phyloP scores from a whole-genome alignment of 2,797 vertebrate species.

The Pygocentrus nattereri region DNA sequence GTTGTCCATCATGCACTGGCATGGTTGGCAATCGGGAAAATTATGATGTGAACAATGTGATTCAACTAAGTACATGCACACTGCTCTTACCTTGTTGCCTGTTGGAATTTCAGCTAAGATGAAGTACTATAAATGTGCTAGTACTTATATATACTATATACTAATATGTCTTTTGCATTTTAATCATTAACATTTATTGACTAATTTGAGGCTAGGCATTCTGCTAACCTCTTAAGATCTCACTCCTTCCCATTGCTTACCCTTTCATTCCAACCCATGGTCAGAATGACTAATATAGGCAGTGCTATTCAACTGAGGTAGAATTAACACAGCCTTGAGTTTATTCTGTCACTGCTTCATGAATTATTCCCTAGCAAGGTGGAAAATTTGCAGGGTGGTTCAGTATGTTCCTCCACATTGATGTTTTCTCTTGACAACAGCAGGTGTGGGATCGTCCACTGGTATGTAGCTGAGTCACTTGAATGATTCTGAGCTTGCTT shows the following conservation, averaged over 20 bases:
- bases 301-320: conserved; percentile 10
- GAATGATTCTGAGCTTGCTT: background rate
- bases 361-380: conserved; percentile 31
- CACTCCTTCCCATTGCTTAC: background rate
- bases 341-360: conserved; percentile 28
- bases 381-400: conserved; percentile 20
- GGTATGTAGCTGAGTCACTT: conserved; percentile 11
- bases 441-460: conserved; percentile 14
- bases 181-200: too few species aligned
- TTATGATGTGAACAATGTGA: background rate
- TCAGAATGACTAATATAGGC: background rate
- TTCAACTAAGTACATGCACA: background rate
- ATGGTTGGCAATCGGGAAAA: too few species aligned
- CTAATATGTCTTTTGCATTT: too few species aligned
- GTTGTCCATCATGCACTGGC: too few species aligned
- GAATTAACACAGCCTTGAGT: conserved; percentile 37
- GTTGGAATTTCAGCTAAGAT: too few species aligned
- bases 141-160: background rate
- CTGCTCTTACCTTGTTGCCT: background rate
- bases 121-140: background rate
- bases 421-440: conserved; percentile 44
- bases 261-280: background rate
- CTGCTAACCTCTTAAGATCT: background rate
- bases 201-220: background rate
- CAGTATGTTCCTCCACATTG: conserved; percentile 29